Conservation (phyloP, 2,797 vertebrate species). For the Rhyacichthys aspro region DNA sequence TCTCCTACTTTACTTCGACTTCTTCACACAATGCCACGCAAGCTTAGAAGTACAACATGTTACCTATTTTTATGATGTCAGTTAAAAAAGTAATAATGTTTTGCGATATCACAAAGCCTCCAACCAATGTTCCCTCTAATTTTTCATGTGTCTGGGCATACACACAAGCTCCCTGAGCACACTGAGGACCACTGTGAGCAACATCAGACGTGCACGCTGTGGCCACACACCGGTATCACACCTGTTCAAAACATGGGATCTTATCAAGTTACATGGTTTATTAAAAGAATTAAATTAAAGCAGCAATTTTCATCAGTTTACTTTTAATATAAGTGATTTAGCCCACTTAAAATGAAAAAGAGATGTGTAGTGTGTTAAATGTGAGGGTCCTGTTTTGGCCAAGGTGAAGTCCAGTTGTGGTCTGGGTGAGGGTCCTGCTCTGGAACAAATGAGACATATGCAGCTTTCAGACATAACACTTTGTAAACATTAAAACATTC, state of each 20-base stretch:
- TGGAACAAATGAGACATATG: not conserved
- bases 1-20: too few species aligned
- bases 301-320: too few species aligned
- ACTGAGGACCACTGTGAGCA: constrained; percentile 9
- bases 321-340: not conserved
- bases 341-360: not conserved
- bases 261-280: constrained; percentile 2
- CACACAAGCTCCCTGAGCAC: constrained; percentile 7
- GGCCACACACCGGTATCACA: constrained; percentile 7
- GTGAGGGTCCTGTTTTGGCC: too few species aligned
- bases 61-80: too few species aligned
- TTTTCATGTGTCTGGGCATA: constrained; percentile 13
- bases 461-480: not conserved
- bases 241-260: constrained; percentile 4
- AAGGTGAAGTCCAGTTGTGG: too few species aligned
- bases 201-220: not conserved
- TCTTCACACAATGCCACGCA: too few species aligned
- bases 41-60: too few species aligned
- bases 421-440: constrained; percentile 7
- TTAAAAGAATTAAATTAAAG: not conserved
- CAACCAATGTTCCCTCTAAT: constrained; percentile 12
- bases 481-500: constrained; percentile 13
- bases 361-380: not conserved
- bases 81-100: too few species aligned
- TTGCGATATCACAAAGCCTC: too few species aligned